A percentile compares a stretch with the other conserved stretches of the same genome.
These are phyloP conservation scores for Rhyzopertha dominica DNA, from an alignment of 1,140 invertebrate species.

Conservation along the genomic window DNA sequence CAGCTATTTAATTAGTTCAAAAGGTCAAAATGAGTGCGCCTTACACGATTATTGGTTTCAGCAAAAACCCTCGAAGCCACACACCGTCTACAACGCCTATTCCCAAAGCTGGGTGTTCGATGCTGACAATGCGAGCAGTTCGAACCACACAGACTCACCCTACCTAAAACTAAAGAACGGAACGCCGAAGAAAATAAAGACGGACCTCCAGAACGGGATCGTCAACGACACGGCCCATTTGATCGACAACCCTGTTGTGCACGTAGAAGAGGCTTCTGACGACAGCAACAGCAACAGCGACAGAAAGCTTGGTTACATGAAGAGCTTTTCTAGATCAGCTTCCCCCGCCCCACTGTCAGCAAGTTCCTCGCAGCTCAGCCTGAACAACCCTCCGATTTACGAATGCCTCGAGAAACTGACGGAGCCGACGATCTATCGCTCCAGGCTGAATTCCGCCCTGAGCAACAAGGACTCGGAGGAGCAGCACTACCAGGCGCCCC, in stretches of 20 bases:
- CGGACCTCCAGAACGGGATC: constrained; percentile 11
- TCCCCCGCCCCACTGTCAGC: constrained; percentile 45
- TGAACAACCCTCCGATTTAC: constrained; percentile 44
- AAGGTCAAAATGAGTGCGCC: no score
- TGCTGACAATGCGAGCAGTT: constrained; percentile 29
- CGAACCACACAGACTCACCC: constrained; percentile 26
- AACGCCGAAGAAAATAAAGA: constrained; percentile 25
- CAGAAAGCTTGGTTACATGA: constrained; percentile 46
- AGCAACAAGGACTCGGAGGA: constrained; percentile 30
- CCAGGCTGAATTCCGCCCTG: constrained; percentile 39
- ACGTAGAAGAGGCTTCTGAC: constrained; percentile 44
- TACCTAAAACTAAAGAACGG: constrained; percentile 39
- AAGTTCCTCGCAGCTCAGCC: constrained; percentile 44
- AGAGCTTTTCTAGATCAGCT: constrained; percentile 47
- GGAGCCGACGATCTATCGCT: constrained; percentile 29
- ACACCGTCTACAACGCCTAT: constrained; percentile 43
- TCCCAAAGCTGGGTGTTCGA: constrained; percentile 50
- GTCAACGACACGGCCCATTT: constrained; percentile 26
- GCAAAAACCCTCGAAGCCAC: constrained; percentile 40
- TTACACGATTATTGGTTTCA: no score
- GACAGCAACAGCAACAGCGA: constrained; percentile 43
- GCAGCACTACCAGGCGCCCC: constrained; percentile 37
- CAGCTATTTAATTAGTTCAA: no score
- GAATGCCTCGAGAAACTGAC: constrained; percentile 47
- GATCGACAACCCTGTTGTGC: constrained; percentile 42